These are phyloP conservation scores for Thecocarcelia acutangulata DNA, from an alignment of 2,888 invertebrate genomes.

Conservation along the genomic window DNA sequence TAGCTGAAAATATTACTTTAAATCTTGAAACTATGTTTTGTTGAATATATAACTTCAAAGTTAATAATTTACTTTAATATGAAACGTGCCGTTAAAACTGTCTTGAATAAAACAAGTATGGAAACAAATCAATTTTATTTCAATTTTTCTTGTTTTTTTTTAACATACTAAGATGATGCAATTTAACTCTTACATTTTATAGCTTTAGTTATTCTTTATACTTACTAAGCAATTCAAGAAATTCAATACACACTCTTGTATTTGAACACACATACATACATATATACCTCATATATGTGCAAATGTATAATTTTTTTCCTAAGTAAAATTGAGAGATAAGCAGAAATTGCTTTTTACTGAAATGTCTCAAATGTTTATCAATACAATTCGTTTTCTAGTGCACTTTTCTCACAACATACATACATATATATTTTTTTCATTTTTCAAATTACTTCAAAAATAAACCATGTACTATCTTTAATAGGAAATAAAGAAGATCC, in stretches of 20 bases:
- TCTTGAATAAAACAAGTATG: slow-evolving; percentile 44
- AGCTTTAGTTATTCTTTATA: neutral
- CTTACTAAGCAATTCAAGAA: slow-evolving; percentile 57
- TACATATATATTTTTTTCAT: slow-evolving; percentile 10
- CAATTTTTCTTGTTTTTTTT: slow-evolving; percentile 35
- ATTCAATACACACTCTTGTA: slow-evolving; percentile 39
- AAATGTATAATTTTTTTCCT: slow-evolving; percentile 30
- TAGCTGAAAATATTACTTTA: too few relatives aligned
- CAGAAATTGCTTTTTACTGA: slow-evolving; percentile 65
- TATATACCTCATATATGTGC: neutral
- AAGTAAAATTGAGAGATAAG: slow-evolving; percentile 68
- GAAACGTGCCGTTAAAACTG: slow-evolving; percentile 48
- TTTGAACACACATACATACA: neutral
- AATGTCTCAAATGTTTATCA: slow-evolving; percentile 62
- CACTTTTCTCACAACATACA: slow-evolving; percentile 26
- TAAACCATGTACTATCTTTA: slow-evolving; percentile 43
- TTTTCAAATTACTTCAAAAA: slow-evolving; percentile 51
- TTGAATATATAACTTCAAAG: too few relatives aligned
- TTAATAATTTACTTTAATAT: slow-evolving; percentile 34
- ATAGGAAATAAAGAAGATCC: slow-evolving; percentile 59
- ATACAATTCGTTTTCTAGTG: slow-evolving; percentile 55
- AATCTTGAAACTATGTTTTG: too few relatives aligned
- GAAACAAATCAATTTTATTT: slow-evolving; percentile 63
- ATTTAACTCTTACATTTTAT: slow-evolving; percentile 26
- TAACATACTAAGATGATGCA: slow-evolving; percentile 46